Conservation (phyloP, 1,140 invertebrate genomes). For the Zeugodacus cucurbitae region DNA sequence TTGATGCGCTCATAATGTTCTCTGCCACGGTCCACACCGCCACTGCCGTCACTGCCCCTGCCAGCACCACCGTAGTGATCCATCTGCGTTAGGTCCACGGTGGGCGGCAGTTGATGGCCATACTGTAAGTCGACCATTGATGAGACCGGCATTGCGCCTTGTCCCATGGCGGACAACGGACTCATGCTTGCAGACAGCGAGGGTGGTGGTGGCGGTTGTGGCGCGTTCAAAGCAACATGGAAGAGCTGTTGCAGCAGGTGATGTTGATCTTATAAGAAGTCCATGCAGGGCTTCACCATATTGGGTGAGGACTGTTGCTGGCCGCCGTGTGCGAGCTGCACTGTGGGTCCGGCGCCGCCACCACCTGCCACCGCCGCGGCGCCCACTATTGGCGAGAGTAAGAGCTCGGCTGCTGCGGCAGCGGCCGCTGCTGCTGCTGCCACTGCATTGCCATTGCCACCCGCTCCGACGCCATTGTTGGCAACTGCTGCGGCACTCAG, state of each 20-base stretch:
- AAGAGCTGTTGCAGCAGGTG: constrained; percentile 64
- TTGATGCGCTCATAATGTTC: constrained; percentile 59
- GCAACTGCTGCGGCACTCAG: constrained; percentile 54
- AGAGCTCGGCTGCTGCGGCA: constrained; percentile 58
- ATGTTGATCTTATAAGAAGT: constrained; percentile 67
- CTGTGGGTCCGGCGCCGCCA: constrained; percentile 53
- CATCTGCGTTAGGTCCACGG: constrained; percentile 57
- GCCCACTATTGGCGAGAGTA: constrained; percentile 61
- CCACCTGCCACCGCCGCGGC: constrained; percentile 59
- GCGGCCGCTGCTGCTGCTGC: constrained; percentile 62
- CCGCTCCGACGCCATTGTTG: constrained; percentile 47
- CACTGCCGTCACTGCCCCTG: constrained; percentile 17
- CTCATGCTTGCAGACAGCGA: constrained; percentile 44
- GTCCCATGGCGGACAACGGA: background rate
- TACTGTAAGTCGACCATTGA: constrained; percentile 38
- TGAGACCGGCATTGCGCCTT: constrained; percentile 24
- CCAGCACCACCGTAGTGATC: constrained; percentile 47
- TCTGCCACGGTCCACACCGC: background rate
- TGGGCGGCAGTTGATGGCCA: constrained; percentile 24
- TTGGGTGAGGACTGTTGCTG: constrained; percentile 60
- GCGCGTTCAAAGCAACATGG: constrained; percentile 60
- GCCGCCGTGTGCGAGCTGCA: constrained; percentile 54
- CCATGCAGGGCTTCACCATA: constrained; percentile 65
- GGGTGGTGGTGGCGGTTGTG: constrained; percentile 54
- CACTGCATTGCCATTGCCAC: constrained; percentile 57